Evolutionary conservation across 2,888 invertebrate genomes (phyloP), one percentile per base, ranked within the genome.

Genomic region (Drosophila limbata): DNA sequence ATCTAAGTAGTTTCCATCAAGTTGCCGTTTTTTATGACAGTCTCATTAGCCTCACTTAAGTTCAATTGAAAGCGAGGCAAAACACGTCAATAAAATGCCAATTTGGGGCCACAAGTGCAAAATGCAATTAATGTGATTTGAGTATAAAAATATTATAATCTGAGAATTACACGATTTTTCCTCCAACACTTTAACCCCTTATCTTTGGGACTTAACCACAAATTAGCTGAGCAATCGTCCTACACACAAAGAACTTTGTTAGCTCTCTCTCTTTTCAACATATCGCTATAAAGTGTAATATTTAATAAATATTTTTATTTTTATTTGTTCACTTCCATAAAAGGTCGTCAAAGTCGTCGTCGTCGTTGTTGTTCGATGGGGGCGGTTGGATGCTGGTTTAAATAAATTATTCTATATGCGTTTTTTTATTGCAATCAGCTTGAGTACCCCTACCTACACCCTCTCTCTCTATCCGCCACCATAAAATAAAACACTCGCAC

Each of bases 391-490:
- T 77, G 81, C 82, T 79, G 84, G 85, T 87, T 86, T 86, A 85
- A 86, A 87, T 86, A 87, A 87, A 84, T 85, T 81, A 85, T 85
- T 88, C 83, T 83, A 77, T 88, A 88, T 85, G 88, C 83, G 74
- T 72, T 84, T 83, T 25, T 25, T 81, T 83, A 79, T 79, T 77
- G 71, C 69, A 79, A 59, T 61, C 53, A 48, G 28, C 64, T 42
- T 42, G 50, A 52, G 51, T 44, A 33, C 9, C 25, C 10, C 39
- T 42, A 28, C 2, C 44, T 4, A 10, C 50, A 6, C 21, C 15
- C 31, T 2, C 15, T 13, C 21, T 19, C 35, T 25, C 11, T 6
- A 6, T 15, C 2, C 39, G 28, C 28, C 28, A 19, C 42, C 48
- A 66, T 65, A 74, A 65, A 62, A 44, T 5, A 42, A 25, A 31